Evolutionary conservation across 1,140 invertebrate genomes (phyloP), one percentile per base, ranked within the genome.

Genomic region (Lysiphlebus fabarum): DNA sequence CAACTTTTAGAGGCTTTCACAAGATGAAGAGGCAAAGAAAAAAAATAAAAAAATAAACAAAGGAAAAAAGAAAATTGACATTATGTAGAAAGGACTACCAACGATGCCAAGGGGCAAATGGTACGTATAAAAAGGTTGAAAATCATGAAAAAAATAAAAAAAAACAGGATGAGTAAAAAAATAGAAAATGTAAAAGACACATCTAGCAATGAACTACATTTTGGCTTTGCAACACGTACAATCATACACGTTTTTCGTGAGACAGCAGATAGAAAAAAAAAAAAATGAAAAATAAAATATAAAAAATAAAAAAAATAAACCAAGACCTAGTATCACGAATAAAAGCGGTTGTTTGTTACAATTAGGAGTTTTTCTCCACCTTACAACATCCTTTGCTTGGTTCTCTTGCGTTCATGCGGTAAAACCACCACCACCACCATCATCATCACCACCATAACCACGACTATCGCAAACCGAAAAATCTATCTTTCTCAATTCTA

Each of bases 331-430:
- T 56, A 56, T 40, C 56, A 44, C 64, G 56, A 61, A 68, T 70
- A 68, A 70, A 70, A 59, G 59, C 49, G 61, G 65, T 65, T 70
- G 68, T 71, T 71, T 69, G 70, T 71, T 69, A 69, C 68, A 70
- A 71, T 71, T 70, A 70, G 65, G 62, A 58, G 48, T 51, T 59
- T 64, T 69, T 64, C 62, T 66, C 55, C 58, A 49, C 43, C 51
- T 40, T 56, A 55, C 26, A 55, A 33, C 41, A 10, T 36, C 43
- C 38, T 48, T 40, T 56, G n/a, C 42, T 51, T 53, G 7, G 38
- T 41, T 42, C 33, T 51, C 17, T 53, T 40, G 38, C 49, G 7
- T 26, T 26, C 17, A 26, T 26, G 17, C 17, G 17, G 17, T 26
- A 26, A 26, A 26, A 26, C 17, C 17, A 26, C 17, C 17, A 26